Evolutionary conservation across 2,797 vertebrate species (phyloP), one percentile per base, ranked within the genome.

Genomic region (Gallinago solitaria): DNA sequence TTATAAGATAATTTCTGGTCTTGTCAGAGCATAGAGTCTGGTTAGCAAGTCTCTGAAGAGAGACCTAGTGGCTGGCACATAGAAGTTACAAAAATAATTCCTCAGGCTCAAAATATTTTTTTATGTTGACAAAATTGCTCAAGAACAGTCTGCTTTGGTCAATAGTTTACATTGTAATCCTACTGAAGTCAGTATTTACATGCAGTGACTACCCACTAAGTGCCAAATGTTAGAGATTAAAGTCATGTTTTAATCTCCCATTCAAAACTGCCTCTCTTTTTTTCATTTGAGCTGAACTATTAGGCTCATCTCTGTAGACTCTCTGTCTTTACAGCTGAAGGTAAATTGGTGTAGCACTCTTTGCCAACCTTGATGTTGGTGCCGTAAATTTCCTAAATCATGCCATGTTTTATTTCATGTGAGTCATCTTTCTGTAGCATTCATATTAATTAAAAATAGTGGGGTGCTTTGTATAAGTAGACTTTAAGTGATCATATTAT

Each of bases 1-100:
- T 61, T 83, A 83, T 41, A 51, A 35, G n/a, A n/a, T 88, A 82
- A 88, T 90, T 95, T 93, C 63, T 86, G 30, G 17, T 83, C 67
- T 83, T 93, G 51, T 84, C 71, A 45, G 48, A 51, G 8, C 32
- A 54, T 10, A 53, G 54, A 69, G 33, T 60, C 53, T 89, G 23
- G 5, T 90, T 89, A 83, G n/a, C 76, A 83, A n/a, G 39, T 86
- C 67, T 88, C 4, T 2, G 51, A 86, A 85, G 30, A 76, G 35
- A 53, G 32, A 51, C 21, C n/a, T 71, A 45, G n/a, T 89, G 35
- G 6, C 18, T 78, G n/a, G 18, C 35, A 18, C 16, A 5, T 41
- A 27, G 37, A 83, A 88, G 8, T 86, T 86, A 32, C 16, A 61
- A 78, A 91, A 53, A 60, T 85, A 87, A 51, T 60, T 95, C 64